Conservation (phyloP, 2,888 invertebrate species). For the Apamea anceps region DNA sequence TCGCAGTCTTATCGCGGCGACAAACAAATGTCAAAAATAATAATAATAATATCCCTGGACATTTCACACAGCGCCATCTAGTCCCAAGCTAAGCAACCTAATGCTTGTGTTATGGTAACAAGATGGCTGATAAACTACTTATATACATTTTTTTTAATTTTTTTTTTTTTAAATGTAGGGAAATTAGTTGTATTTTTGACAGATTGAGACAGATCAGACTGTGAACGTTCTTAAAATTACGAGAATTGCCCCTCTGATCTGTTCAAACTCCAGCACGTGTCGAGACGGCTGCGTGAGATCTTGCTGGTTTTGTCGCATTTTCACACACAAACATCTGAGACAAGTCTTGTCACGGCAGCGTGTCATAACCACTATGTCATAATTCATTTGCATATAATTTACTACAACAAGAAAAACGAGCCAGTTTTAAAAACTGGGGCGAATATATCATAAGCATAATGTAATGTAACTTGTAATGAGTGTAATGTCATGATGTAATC, state of each 20-base stretch:
- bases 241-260: neutral
- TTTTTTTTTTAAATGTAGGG: no score
- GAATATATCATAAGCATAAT: constrained; percentile 49
- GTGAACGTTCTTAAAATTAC: no score
- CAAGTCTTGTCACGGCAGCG: neutral
- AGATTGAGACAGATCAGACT: no score
- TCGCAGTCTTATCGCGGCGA: no score
- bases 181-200: no score
- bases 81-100: no score
- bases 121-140: no score
- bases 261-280: neutral
- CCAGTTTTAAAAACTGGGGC: constrained; percentile 41
- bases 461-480: constrained; percentile 30
- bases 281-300: neutral
- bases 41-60: no score
- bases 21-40: no score
- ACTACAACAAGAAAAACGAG: constrained; percentile 22
- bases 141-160: no score
- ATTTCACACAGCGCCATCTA: no score
- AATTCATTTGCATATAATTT: constrained; percentile 48
- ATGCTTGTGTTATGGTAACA: no score
- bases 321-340: neutral
- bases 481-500: constrained; percentile 47
- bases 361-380: constrained; percentile 28
- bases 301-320: neutral